Evolutionary conservation across 2,888 invertebrate genomes (phyloP).

Genomic region (Drosophila flavopinicola): DNA sequence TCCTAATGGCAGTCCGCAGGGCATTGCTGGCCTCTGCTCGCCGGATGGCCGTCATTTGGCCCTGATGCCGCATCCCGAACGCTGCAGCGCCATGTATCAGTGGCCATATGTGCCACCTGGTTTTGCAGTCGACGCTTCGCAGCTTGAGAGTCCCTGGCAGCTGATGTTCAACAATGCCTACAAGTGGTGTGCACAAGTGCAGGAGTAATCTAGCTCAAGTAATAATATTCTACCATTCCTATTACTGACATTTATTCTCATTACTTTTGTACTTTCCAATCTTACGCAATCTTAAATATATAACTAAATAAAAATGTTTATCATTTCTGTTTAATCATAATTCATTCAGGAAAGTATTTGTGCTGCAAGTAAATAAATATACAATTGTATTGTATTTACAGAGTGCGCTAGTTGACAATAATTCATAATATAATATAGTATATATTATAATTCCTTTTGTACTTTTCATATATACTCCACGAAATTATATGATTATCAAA

Average conservation of each 20-base stretch:
- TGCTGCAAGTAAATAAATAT: too few species aligned
- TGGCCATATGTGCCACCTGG: slow-evolving; percentile 89
- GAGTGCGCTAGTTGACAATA: too few species aligned
- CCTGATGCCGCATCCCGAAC: slow-evolving; percentile 99
- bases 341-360: too few species aligned
- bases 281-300: not conserved
- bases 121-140: slow-evolving; percentile 81
- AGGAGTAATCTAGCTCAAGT: not conserved
- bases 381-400: too few species aligned
- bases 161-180: slow-evolving; percentile 96
- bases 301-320: not conserved
- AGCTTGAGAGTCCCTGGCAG: slow-evolving; percentile 93
- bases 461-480: not conserved
- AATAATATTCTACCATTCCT: not conserved
- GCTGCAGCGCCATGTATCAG: slow-evolving; percentile 95
- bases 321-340: not conserved
- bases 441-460: not conserved
- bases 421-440: too few species aligned
- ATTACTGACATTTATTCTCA: slow-evolving; percentile 1
- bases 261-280: not conserved
- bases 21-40: slow-evolving; percentile 96
- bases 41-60: slow-evolving; percentile 96
- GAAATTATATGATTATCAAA: not conserved
- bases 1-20: slow-evolving; percentile 94
- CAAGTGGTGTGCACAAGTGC: slow-evolving; percentile 86